Conservation (phyloP, 2,113 vertebrate species). For the Perca flavescens region DNA sequence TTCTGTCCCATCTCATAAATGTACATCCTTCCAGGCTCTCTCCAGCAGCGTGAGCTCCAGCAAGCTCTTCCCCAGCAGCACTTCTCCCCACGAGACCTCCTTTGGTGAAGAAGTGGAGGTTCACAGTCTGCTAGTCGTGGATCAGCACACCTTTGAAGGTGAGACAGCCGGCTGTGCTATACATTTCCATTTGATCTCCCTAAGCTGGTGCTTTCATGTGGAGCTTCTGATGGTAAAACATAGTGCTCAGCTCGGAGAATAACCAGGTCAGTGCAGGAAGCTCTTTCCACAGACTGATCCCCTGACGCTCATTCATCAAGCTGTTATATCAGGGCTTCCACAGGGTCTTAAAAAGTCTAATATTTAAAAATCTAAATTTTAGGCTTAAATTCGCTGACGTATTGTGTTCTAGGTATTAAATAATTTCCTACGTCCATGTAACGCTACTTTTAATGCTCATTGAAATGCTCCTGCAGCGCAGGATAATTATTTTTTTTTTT, state of each 20-base stretch:
- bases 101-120: conserved; percentile 98
- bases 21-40: conserved; percentile 86
- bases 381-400: no score
- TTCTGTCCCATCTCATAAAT: conserved; percentile 32
- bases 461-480: no score
- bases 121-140: conserved; percentile 97
- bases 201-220: conserved; percentile 2
- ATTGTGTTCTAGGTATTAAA: no score
- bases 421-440: no score
- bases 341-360: no score
- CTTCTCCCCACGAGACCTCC: conserved; percentile 95
- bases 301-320: not conserved
- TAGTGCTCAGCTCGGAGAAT: not conserved
- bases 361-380: no score
- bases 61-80: conserved; percentile 99
- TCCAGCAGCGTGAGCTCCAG: conserved; percentile 98
- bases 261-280: conserved; percentile 8
- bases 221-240: conserved; percentile 8
- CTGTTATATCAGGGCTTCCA: not conserved
- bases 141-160: conserved; percentile 99
- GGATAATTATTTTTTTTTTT: no score
- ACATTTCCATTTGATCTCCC: conserved; percentile 48
- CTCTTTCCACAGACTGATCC: not conserved
- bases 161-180: conserved; percentile 41
- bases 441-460: no score